Evolutionary conservation across 2,888 invertebrate species (phyloP).

Genomic region (Hylaea fasciaria): DNA sequence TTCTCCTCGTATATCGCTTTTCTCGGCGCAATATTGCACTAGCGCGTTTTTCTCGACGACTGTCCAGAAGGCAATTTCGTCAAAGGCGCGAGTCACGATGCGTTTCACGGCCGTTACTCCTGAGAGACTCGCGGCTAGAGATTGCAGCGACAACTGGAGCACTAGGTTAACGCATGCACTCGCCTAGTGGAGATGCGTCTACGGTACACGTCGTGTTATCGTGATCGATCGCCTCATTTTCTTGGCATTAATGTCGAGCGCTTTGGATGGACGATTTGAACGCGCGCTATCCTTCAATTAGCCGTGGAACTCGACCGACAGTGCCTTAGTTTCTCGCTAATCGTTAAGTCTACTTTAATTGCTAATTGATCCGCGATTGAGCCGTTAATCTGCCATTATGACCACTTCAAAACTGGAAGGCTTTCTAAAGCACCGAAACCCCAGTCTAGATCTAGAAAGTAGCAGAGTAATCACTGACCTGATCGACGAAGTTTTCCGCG

Average conservation of each 20-base stretch:
- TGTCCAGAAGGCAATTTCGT: slow-evolving; percentile 47
- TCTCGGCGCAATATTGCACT: slow-evolving; percentile 23
- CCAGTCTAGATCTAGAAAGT: slow-evolving; percentile 31
- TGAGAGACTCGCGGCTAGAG: slow-evolving; percentile 36
- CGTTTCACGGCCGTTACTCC: slow-evolving; percentile 47
- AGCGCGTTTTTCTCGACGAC: slow-evolving; percentile 36
- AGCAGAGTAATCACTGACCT: slow-evolving; percentile 85
- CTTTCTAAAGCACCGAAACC: slow-evolving; percentile 24
- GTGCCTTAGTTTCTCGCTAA: neutral
- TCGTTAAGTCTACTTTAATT: neutral
- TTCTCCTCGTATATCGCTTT: slow-evolving; percentile 24
- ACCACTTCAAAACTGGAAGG: slow-evolving; percentile 41
- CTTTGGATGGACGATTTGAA: slow-evolving; percentile 22
- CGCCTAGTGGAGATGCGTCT: slow-evolving; percentile 25
- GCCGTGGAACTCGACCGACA: slow-evolving; percentile 8
- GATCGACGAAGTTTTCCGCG: slow-evolving; percentile 94
- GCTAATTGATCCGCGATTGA: slow-evolving; percentile 21
- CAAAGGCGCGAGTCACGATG: slow-evolving; percentile 50
- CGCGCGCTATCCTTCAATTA: slow-evolving; percentile 27
- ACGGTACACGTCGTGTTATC: slow-evolving; percentile 33
- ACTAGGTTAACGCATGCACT: slow-evolving; percentile 44
- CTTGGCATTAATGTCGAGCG: slow-evolving; percentile 37
- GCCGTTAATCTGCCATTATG: slow-evolving; percentile 30
- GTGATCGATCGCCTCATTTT: slow-evolving; percentile 41
- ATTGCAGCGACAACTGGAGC: slow-evolving; percentile 44